Evolutionary conservation across 2,797 vertebrate species (phyloP).

Genomic region (Coccyzus lansbergi): DNA sequence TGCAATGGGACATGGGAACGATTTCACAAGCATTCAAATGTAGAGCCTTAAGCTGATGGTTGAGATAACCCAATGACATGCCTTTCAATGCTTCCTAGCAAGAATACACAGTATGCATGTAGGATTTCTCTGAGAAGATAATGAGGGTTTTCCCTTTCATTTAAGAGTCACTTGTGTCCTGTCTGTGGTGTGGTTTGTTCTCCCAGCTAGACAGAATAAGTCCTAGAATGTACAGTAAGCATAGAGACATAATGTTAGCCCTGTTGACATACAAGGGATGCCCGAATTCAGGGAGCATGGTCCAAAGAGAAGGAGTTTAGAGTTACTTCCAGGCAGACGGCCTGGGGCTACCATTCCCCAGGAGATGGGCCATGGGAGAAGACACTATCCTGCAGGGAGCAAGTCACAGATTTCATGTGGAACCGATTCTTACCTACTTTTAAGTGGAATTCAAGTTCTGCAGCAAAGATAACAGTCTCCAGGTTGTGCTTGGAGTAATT

Average conservation of each 20-base stretch:
- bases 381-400: not conserved
- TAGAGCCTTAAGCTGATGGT: not conserved
- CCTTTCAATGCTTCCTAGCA: not conserved
- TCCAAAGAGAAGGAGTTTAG: not conserved
- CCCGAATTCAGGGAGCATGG: not conserved
- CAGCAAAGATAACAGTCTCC: not conserved
- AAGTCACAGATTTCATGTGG: not conserved
- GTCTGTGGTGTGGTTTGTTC: not conserved
- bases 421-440: not conserved
- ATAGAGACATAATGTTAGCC: not conserved
- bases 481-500: not conserved
- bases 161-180: not conserved
- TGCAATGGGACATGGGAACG: not conserved
- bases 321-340: conserved; percentile 2
- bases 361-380: not conserved
- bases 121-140: not conserved
- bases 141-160: not conserved
- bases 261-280: not conserved
- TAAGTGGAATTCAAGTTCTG: not conserved
- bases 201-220: not conserved
- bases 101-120: not conserved
- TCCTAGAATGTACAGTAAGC: not conserved
- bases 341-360: not conserved
- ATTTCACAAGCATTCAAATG: not conserved
- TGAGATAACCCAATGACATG: not conserved